These are phyloP conservation scores for Corythoichthys intestinalis DNA, from an alignment of 2,113 vertebrate species.

Conservation along the genomic window DNA sequence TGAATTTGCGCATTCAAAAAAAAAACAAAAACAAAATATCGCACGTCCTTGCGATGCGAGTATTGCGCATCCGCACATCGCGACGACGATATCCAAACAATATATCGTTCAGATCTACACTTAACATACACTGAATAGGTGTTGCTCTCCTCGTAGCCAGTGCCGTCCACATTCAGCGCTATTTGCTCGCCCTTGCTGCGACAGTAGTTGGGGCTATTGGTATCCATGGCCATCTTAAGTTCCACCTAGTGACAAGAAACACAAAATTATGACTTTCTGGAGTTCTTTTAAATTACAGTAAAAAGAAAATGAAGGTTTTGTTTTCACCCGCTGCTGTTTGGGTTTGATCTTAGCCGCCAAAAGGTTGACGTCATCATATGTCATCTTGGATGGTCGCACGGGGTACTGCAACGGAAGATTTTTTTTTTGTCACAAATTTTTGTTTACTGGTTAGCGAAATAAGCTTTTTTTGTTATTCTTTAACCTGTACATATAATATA, in stretches of 20 bases:
- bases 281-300: no score
- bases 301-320: neutral
- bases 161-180: conserved; percentile 91
- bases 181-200: conserved; percentile 98
- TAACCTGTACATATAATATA: no score
- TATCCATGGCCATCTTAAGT: conserved; percentile 89
- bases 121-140: conserved; percentile 85
- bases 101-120: neutral
- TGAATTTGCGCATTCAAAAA: no score
- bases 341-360: conserved; percentile 93
- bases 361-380: conserved; percentile 85
- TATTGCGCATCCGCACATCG: no score
- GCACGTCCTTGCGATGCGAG: no score
- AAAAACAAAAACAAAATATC: no score
- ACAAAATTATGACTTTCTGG: neutral
- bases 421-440: no score
- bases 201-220: conserved; percentile 92
- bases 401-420: conserved; percentile 79
- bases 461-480: no score
- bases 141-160: conserved; percentile 81
- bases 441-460: no score
- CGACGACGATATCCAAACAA: neutral
- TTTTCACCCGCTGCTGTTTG: conserved; percentile 88
- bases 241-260: conserved; percentile 71
- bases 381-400: conserved; percentile 88